Conservation (phyloP, 2,797 vertebrate species). For the Salarias fasciatus region DNA sequence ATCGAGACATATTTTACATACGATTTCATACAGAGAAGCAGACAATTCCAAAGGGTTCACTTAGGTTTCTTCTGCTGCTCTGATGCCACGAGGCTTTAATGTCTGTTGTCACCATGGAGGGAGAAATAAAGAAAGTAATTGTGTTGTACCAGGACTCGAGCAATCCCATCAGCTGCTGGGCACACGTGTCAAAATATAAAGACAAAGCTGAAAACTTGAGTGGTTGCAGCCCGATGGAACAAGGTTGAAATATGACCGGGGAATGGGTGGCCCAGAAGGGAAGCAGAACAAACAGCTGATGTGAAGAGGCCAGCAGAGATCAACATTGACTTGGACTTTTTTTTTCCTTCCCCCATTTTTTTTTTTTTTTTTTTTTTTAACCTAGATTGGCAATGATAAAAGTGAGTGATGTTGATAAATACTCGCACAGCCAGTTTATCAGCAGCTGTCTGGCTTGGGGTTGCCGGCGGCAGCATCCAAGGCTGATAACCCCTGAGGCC, state of each 20-base stretch:
- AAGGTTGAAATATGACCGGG: slow-evolving; percentile 49
- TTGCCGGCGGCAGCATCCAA: slow-evolving; percentile 67
- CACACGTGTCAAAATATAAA: slow-evolving; percentile 72
- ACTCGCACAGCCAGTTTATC: slow-evolving; percentile 74
- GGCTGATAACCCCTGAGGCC: slow-evolving; percentile 76
- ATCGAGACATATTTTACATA: too few relatives aligned
- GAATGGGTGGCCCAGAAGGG: slow-evolving; percentile 56
- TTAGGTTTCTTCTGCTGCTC: background rate
- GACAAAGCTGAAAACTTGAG: slow-evolving; percentile 68
- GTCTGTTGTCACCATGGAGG: slow-evolving; percentile 53
- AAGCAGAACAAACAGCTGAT: slow-evolving; percentile 57
- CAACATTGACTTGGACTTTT: slow-evolving; percentile 54
- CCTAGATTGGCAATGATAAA: slow-evolving; percentile 77
- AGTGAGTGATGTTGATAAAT: slow-evolving; percentile 81
- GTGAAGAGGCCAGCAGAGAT: slow-evolving; percentile 58
- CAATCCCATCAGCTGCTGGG: slow-evolving; percentile 73
- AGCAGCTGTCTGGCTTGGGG: slow-evolving; percentile 75
- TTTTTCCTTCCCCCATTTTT: slow-evolving; percentile 30
- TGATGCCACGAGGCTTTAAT: slow-evolving; percentile 38
- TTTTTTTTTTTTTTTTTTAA: slow-evolving; percentile 57
- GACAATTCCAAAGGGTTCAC: background rate
- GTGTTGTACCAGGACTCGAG: slow-evolving; percentile 68
- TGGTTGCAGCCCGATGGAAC: slow-evolving; percentile 56
- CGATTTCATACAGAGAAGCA: too few relatives aligned
- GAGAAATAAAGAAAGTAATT: slow-evolving; percentile 74